Evolutionary conservation across 1,140 invertebrate genomes (phyloP).

Genomic region (Forficula auricularia): DNA sequence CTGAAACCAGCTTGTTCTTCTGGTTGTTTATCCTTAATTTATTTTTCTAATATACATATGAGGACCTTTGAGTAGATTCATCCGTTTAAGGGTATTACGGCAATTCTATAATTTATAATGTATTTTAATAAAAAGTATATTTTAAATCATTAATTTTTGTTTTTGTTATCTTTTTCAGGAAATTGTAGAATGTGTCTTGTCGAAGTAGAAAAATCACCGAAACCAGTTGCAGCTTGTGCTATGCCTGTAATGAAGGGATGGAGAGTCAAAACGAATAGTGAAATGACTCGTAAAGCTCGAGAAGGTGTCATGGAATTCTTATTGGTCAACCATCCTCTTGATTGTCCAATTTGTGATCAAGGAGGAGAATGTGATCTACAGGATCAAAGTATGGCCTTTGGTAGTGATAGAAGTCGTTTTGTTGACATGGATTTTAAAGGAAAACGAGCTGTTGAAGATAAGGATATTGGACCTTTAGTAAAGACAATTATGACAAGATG

Average conservation of each 20-base stretch:
- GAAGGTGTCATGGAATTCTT: constrained; percentile 99
- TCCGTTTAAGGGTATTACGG: too few relatives aligned
- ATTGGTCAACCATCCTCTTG: constrained; percentile 93
- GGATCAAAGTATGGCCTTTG: constrained; percentile 99
- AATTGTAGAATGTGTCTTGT: constrained; percentile 99
- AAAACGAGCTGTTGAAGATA: constrained; percentile 97
- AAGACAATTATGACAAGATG: constrained; percentile 99
- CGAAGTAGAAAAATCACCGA: constrained; percentile 89
- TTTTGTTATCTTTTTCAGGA: constrained; percentile 31
- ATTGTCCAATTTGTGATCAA: constrained; percentile 99
- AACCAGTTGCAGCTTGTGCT: constrained; percentile 97
- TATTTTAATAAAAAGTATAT: too few relatives aligned
- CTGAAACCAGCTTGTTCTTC: too few relatives aligned
- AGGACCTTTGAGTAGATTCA: too few relatives aligned
- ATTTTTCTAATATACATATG: too few relatives aligned
- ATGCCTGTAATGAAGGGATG: constrained; percentile 99
- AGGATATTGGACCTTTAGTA: constrained; percentile 93
- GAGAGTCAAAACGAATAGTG: constrained; percentile 94
- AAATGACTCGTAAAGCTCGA: constrained; percentile 81
- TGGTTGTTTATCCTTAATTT: too few relatives aligned
- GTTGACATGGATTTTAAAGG: constrained; percentile 84
- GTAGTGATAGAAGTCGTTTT: constrained; percentile 85
- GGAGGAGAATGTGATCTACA: constrained; percentile 98
- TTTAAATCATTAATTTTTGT: too few relatives aligned
- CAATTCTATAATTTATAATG: too few relatives aligned